phyloP scores from a whole-genome alignment of 1,140 invertebrate genomes.

The Vanessa tameamea region DNA sequence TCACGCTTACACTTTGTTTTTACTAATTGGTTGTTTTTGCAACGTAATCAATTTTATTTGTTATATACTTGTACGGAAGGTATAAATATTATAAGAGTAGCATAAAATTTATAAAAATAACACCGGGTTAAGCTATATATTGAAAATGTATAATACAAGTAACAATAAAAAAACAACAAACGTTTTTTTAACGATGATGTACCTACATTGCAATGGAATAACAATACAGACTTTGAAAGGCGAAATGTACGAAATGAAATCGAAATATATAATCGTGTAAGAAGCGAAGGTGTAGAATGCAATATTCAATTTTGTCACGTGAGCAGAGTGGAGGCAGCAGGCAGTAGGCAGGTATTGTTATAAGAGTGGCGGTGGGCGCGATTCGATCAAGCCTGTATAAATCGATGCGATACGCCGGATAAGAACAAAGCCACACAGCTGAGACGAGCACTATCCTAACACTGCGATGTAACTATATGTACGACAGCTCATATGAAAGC shows the following conservation, averaged over 20 bases:
- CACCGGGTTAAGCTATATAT: too few relatives aligned
- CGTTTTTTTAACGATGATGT: not conserved
- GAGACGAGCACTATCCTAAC: conserved; percentile 51
- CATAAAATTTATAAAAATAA: too few relatives aligned
- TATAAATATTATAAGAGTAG: too few relatives aligned
- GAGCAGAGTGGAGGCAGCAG: conserved; percentile 29
- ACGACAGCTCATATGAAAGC: not conserved
- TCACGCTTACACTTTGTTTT: not conserved
- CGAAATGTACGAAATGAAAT: conserved; percentile 5
- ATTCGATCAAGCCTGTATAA: conserved; percentile 70
- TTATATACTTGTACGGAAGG: too few relatives aligned
- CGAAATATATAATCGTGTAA: conserved; percentile 14
- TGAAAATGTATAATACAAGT: too few relatives aligned
- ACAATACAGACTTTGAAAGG: not conserved
- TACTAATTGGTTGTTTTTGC: too few relatives aligned
- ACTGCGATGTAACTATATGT: not conserved
- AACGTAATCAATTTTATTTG: too few relatives aligned
- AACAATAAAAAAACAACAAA: too few relatives aligned
- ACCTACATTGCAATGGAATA: not conserved
- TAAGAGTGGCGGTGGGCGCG: conserved; percentile 45
- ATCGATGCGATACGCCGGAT: conserved; percentile 74
- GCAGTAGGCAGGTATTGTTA: conserved; percentile 54
- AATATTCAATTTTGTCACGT: conserved; percentile 50
- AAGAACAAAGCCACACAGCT: conserved; percentile 67
- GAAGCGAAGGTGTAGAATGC: conserved; percentile 36